Evolutionary conservation across 2,113 vertebrate species (phyloP).

Genomic region (Kobus ellipsiprymnus): DNA sequence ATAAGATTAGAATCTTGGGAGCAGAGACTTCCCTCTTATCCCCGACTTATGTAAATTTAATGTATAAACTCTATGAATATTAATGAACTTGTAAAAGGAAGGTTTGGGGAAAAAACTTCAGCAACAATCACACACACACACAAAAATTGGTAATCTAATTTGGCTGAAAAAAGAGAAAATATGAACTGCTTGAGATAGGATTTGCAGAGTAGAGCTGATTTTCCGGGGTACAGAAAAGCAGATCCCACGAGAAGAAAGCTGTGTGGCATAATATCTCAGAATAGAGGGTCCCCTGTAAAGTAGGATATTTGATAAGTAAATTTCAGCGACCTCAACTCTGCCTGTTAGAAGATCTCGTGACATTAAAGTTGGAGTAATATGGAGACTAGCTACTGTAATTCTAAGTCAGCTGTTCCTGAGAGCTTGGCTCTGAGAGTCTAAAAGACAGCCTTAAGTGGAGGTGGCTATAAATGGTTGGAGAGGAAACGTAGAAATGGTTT

Average conservation of each 20-base stretch:
- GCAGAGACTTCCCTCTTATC: constrained; percentile 1
- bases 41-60: constrained; percentile 49
- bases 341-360: neutral
- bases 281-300: neutral
- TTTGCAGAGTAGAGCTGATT: neutral
- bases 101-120: constrained; percentile 15
- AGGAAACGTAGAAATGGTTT: neutral
- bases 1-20: constrained; percentile 39
- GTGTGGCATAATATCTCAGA: neutral
- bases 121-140: neutral
- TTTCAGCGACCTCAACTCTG: neutral
- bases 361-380: neutral
- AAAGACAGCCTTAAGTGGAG: neutral
- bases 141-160: neutral
- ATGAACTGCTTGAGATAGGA: constrained; percentile 32
- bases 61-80: constrained; percentile 46
- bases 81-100: constrained; percentile 36
- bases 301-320: neutral
- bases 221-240: neutral
- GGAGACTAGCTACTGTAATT: neutral
- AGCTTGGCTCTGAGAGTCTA: neutral
- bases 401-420: neutral
- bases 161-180: constrained; percentile 36
- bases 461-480: neutral
- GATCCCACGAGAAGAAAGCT: neutral